phyloP scores from a whole-genome alignment of 2,797 vertebrate species.

The Tapera naevia region DNA sequence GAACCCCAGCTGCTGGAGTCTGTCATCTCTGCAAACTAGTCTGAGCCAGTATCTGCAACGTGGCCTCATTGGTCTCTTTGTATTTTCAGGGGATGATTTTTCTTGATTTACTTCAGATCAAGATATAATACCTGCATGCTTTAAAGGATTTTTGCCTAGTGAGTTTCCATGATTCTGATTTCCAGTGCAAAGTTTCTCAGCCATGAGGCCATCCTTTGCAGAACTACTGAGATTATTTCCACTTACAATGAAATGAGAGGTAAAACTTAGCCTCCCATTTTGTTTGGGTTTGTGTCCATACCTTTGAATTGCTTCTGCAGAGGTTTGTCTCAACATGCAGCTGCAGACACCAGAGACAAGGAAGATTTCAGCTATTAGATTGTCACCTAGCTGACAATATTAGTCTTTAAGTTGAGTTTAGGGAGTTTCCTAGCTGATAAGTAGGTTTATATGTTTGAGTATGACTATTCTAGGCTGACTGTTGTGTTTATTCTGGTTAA shows the following conservation, averaged over 20 bases:
- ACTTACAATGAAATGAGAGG: not conserved
- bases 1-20: not conserved
- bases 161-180: not conserved
- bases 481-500: not conserved
- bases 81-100: not conserved
- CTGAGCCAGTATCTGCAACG: not conserved
- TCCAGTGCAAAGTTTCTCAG: not conserved
- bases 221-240: not conserved
- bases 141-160: not conserved
- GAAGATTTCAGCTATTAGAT: not conserved
- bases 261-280: not conserved
- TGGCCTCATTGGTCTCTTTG: not conserved
- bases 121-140: not conserved
- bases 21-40: not conserved
- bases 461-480: not conserved
- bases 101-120: not conserved
- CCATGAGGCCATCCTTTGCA: not conserved
- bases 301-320: not conserved
- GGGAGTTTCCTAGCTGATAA: not conserved
- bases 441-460: not conserved
- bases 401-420: not conserved
- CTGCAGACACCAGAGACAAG: not conserved
- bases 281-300: not conserved
- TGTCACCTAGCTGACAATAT: not conserved
- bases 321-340: not conserved